Evolutionary conservation across 2,113 vertebrate genomes (phyloP).

Genomic region (Furnarius figulus): DNA sequence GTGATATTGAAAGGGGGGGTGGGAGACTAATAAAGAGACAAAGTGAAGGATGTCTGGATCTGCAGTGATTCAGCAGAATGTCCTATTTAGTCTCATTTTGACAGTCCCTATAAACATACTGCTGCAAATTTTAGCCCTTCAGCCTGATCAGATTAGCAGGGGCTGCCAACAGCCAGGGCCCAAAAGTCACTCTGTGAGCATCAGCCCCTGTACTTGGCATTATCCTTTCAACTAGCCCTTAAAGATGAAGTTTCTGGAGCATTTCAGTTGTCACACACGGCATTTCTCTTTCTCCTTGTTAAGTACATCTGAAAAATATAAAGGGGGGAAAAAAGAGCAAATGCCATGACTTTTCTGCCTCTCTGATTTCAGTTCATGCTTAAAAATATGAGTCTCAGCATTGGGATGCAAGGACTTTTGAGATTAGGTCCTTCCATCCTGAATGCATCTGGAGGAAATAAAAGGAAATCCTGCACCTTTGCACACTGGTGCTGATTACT

Average conservation of each 20-base stretch:
- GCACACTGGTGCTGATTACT: fast-evolving
- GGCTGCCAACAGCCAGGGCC: background rate
- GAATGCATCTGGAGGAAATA: background rate
- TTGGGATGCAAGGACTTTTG: background rate
- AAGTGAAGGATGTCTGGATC: background rate
- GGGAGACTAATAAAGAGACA: background rate
- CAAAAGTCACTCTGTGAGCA: background rate
- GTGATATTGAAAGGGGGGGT: background rate
- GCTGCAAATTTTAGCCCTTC: background rate
- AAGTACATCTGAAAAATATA: background rate
- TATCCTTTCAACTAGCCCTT: background rate
- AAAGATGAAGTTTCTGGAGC: background rate
- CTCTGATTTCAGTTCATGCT: background rate
- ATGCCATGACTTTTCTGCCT: background rate
- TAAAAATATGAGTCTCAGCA: background rate
- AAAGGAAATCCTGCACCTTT: background rate
- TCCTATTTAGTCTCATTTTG: background rate
- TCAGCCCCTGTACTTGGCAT: background rate
- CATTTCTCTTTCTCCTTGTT: background rate
- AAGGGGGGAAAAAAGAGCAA: background rate
- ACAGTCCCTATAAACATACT: background rate
- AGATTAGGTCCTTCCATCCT: background rate
- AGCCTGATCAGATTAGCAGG: background rate
- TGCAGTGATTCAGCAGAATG: background rate
- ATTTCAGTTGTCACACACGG: background rate